These are phyloP conservation scores for Crossocerus cetratus DNA, from an alignment of 2,888 invertebrate genomes.

Conservation along the genomic window DNA sequence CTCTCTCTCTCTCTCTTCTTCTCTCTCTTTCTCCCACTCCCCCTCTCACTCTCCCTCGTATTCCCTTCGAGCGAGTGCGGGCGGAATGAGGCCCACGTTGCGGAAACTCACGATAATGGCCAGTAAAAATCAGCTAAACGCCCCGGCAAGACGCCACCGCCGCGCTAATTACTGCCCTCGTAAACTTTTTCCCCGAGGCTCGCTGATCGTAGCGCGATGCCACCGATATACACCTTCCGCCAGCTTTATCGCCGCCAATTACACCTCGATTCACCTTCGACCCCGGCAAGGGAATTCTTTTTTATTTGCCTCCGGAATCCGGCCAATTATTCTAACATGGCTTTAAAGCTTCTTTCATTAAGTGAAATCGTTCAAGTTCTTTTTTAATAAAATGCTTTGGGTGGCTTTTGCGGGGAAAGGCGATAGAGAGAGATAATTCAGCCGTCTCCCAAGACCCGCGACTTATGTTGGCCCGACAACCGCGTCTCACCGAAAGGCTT, in stretches of 20 bases:
- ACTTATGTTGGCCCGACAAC: background rate
- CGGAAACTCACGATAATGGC: conserved; percentile 54
- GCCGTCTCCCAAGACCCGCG: too few species aligned
- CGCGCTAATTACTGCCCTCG: conserved; percentile 55
- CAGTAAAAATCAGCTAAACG: conserved; percentile 64
- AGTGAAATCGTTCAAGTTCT: too few species aligned
- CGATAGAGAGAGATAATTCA: too few species aligned
- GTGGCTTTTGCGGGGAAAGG: too few species aligned
- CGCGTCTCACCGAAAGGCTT: conserved; percentile 25
- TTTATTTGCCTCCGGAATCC: too few species aligned
- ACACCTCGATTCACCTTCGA: background rate
- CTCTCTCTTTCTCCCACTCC: too few species aligned
- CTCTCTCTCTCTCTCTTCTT: too few species aligned
- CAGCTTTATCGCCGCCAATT: conserved; percentile 2
- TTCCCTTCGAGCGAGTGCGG: conserved; percentile 18
- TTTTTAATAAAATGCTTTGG: too few species aligned
- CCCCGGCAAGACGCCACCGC: conserved; percentile 45
- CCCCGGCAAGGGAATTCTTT: too few species aligned
- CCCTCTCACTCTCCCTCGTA: too few species aligned
- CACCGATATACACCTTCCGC: background rate
- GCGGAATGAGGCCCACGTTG: conserved; percentile 20
- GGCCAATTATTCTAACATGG: too few species aligned
- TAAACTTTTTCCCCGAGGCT: conserved; percentile 45
- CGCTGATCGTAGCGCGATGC: background rate
- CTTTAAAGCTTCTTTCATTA: too few species aligned